phyloP scores from a whole-genome alignment of 2,113 vertebrate species.

The Cathartes aura region DNA sequence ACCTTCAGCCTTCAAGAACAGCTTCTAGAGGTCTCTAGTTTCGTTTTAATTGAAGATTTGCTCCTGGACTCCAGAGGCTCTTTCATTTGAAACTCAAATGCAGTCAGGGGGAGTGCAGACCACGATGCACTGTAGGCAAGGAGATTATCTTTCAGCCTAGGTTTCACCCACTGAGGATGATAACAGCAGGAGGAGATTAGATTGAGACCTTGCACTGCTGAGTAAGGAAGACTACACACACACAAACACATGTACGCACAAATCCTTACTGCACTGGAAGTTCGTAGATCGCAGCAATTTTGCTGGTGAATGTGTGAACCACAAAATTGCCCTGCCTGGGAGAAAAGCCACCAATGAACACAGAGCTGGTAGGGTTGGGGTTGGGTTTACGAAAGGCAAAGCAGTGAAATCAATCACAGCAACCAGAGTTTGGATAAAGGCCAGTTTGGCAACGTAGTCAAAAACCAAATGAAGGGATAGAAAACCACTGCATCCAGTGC shows the following conservation, averaged over 20 bases:
- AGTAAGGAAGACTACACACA: not conserved
- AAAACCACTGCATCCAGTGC: not conserved
- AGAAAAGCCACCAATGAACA: conserved; percentile 9
- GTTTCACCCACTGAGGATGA: not conserved
- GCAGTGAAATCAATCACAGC: conserved; percentile 5
- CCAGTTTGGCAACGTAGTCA: not conserved
- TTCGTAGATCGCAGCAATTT: not conserved
- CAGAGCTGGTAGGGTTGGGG: not conserved
- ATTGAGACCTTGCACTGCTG: not conserved
- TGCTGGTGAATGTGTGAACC: not conserved
- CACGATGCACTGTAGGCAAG: not conserved
- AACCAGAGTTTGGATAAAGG: not conserved
- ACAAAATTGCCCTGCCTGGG: not conserved
- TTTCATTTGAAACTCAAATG: not conserved
- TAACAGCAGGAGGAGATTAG: not conserved
- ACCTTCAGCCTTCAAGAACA: not conserved
- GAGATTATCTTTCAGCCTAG: not conserved
- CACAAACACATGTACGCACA: not conserved
- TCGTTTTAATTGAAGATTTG: not conserved
- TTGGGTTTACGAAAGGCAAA: not conserved
- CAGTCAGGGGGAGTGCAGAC: not conserved
- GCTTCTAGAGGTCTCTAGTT: not conserved
- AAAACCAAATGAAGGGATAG: not conserved
- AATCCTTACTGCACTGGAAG: not conserved
- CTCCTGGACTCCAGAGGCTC: not conserved